phyloP scores from a whole-genome alignment of 2,113 vertebrate genomes.

The Scartelaos histophorus region DNA sequence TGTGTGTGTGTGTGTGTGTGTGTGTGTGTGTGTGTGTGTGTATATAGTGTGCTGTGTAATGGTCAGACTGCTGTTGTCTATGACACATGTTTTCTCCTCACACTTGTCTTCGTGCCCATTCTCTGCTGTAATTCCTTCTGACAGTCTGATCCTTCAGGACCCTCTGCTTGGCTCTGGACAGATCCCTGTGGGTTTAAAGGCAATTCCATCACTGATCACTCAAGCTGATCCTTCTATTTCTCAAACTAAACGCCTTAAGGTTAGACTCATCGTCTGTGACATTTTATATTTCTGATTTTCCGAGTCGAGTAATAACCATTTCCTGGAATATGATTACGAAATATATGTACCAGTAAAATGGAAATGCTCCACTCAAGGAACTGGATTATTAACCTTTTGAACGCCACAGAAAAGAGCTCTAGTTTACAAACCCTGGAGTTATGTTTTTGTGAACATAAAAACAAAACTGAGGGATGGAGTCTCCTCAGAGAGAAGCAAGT shows the following conservation, averaged over 20 bases:
- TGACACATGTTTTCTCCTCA: neutral
- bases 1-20: too few relatives aligned
- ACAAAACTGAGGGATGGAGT: neutral
- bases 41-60: too few relatives aligned
- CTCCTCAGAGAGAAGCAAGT: too few relatives aligned
- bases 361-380: neutral
- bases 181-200: constrained; percentile 19
- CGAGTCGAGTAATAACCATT: constrained; percentile 3
- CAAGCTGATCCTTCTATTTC: constrained; percentile 29
- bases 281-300: constrained; percentile 25
- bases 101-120: neutral
- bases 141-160: neutral
- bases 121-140: neutral
- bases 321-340: neutral
- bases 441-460: neutral
- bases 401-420: neutral
- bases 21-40: too few relatives aligned
- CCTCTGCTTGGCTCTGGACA: neutral
- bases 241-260: constrained; percentile 5
- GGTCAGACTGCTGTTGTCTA: neutral
- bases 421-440: neutral
- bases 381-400: neutral
- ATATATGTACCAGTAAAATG: neutral
- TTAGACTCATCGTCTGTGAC: constrained; percentile 13
- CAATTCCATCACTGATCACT: constrained; percentile 40